These are phyloP conservation scores for Fistularia commersonii DNA, from an alignment of 2,797 vertebrate species.

Conservation along the genomic window DNA sequence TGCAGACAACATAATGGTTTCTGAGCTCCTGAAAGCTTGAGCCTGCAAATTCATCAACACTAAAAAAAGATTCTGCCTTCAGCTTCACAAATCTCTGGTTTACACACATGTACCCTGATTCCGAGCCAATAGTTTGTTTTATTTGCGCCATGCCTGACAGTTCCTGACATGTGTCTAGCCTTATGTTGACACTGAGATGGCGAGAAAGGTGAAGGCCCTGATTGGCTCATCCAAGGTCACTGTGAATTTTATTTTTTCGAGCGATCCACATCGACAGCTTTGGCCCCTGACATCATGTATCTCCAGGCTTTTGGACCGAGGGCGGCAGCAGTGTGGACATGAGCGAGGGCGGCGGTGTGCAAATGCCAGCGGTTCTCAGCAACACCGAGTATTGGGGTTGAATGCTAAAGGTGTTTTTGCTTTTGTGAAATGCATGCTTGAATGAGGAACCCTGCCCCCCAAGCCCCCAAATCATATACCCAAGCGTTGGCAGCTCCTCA, in stretches of 20 bases:
- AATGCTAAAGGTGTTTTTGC: too few relatives aligned
- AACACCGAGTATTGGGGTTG: too few relatives aligned
- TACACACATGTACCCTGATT: slow-evolving; percentile 15
- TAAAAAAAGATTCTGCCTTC: slow-evolving; percentile 4
- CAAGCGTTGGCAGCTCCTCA: too few relatives aligned
- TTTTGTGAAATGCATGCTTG: too few relatives aligned
- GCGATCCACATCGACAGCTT: slow-evolving; percentile 43
- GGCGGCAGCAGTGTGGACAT: slow-evolving; percentile 5
- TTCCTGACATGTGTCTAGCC: slow-evolving; percentile 46
- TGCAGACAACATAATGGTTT: background rate
- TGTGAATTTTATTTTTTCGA: slow-evolving; percentile 12
- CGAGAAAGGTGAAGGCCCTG: slow-evolving; percentile 25
- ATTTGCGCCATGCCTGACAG: slow-evolving; percentile 28
- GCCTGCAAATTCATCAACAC: slow-evolving; percentile 23
- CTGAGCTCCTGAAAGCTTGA: too few relatives aligned
- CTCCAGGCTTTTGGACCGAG: slow-evolving; percentile 14
- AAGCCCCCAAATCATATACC: too few relatives aligned
- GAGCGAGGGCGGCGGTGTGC: slow-evolving; percentile 2
- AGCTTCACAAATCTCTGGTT: slow-evolving; percentile 11
- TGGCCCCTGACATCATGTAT: slow-evolving; percentile 19
- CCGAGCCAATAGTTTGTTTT: slow-evolving; percentile 14
- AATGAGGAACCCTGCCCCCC: too few relatives aligned
- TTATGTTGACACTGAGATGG: slow-evolving; percentile 25
- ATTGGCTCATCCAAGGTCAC: slow-evolving; percentile 43
- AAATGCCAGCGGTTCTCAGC: too few relatives aligned